These are phyloP conservation scores for Rhea americana DNA, from an alignment of 2,113 vertebrate species.

Conservation along the genomic window DNA sequence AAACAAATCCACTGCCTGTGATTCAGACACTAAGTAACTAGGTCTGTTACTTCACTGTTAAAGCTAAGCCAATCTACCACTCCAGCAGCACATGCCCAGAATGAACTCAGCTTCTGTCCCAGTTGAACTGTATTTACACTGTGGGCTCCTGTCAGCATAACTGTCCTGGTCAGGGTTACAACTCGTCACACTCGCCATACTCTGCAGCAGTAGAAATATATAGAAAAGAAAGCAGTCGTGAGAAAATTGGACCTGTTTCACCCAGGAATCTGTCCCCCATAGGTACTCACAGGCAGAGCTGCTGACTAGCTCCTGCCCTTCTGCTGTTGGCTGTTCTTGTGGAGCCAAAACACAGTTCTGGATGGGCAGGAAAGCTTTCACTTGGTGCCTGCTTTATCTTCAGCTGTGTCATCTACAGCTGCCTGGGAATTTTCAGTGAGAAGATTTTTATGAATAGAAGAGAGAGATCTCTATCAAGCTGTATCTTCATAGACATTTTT, in stretches of 20 bases:
- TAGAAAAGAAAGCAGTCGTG: background rate
- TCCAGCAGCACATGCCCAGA: background rate
- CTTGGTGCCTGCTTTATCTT: background rate
- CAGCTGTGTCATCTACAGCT: background rate
- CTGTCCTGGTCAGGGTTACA: background rate
- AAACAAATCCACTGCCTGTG: slow-evolving; percentile 36
- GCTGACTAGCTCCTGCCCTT: background rate
- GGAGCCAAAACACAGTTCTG: background rate
- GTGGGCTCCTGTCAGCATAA: background rate
- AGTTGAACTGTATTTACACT: background rate
- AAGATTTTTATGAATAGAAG: background rate
- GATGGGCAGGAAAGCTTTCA: background rate
- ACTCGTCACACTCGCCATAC: background rate
- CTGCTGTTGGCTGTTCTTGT: background rate
- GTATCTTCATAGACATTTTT: rapidly evolving
- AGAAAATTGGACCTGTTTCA: background rate
- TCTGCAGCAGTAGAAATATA: background rate
- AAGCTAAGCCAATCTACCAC: background rate
- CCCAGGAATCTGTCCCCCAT: background rate
- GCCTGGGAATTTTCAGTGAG: background rate
- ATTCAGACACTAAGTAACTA: slow-evolving; percentile 29
- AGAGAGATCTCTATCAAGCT: background rate
- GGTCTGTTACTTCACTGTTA: background rate
- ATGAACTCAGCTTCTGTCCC: background rate
- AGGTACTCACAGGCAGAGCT: background rate